phyloP scores from a whole-genome alignment of 2,113 vertebrate genomes.

The Chloebia gouldiae region DNA sequence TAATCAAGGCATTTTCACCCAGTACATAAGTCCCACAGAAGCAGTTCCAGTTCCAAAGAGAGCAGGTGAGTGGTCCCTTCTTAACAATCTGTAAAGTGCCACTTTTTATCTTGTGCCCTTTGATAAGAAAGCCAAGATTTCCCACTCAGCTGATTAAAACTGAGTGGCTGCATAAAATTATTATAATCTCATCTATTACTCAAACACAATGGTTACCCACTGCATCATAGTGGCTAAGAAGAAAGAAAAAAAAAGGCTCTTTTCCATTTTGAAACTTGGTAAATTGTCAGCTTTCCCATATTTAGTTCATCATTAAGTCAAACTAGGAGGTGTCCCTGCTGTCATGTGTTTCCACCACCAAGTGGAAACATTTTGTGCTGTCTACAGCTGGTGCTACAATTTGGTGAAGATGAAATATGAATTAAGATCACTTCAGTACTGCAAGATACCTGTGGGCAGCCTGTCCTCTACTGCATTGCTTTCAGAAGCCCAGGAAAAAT shows the following conservation, averaged over 20 bases:
- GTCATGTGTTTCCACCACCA: neutral
- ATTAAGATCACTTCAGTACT: neutral
- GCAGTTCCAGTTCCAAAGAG: neutral
- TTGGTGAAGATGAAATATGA: neutral
- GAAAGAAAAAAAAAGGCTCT: neutral
- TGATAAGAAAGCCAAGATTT: slow-evolving; percentile 40
- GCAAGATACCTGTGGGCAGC: neutral
- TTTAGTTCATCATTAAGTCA: neutral
- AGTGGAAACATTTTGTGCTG: neutral
- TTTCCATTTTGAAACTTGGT: neutral
- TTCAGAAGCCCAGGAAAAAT: neutral
- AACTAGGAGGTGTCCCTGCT: neutral
- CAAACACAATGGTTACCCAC: neutral
- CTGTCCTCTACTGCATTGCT: neutral
- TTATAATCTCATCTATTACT: slow-evolving; percentile 1
- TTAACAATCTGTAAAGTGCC: neutral
- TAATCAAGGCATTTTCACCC: slow-evolving; percentile 20
- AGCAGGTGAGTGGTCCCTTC: slow-evolving; percentile 10
- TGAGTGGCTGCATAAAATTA: slow-evolving; percentile 11
- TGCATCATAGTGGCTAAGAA: neutral
- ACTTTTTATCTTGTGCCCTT: slow-evolving; percentile 26
- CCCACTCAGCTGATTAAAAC: slow-evolving; percentile 36
- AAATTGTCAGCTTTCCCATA: neutral
- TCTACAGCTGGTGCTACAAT: neutral
- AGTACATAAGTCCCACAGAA: neutral